A percentile compares a stretch with the other conserved stretches of the same genome.
phyloP scores from a whole-genome alignment of 2,888 invertebrate genomes.

The Oxycera nigricornis region DNA sequence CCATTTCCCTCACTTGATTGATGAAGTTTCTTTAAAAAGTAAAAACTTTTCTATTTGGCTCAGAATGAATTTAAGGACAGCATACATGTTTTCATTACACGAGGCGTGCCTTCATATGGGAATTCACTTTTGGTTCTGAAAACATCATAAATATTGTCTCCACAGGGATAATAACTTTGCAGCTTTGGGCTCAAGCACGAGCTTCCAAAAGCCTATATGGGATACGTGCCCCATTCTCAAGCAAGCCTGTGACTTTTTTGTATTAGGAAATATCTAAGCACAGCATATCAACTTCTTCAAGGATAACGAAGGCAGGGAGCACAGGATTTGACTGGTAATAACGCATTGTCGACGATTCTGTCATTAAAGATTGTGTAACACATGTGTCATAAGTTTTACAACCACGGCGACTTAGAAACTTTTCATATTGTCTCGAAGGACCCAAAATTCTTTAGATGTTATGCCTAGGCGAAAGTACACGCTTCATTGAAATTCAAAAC shows the following conservation, averaged over 20 bases:
- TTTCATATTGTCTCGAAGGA: conserved; percentile 34
- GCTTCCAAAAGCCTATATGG: conserved; percentile 11
- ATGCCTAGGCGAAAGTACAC: conserved; percentile 8
- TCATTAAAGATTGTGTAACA: conserved; percentile 37
- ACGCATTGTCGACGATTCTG: conserved; percentile 36
- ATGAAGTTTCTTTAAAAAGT: conserved; percentile 32
- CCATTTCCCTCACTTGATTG: not conserved
- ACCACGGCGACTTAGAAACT: conserved; percentile 32
- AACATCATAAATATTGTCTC: conserved; percentile 31
- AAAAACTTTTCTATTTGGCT: conserved; percentile 22
- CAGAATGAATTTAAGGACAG: conserved; percentile 30
- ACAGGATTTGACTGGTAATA: conserved; percentile 10
- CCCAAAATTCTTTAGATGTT: conserved; percentile 3
- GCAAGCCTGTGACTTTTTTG: not conserved
- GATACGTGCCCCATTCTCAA: not conserved
- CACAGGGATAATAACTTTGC: conserved; percentile 19
- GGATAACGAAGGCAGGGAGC: not conserved
- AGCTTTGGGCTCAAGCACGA: conserved; percentile 12
- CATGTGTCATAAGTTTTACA: conserved; percentile 38
- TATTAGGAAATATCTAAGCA: not conserved
- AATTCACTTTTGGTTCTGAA: conserved; percentile 11
- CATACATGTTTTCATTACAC: conserved; percentile 16
- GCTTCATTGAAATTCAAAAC: conserved; percentile 40
- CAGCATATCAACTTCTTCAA: not conserved
- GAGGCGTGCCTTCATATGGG: not conserved